Percentiles rank a stretch among this genome's conserved stretches.
phyloP scores from a whole-genome alignment of 1,140 invertebrate species.

The Planococcus citri region DNA sequence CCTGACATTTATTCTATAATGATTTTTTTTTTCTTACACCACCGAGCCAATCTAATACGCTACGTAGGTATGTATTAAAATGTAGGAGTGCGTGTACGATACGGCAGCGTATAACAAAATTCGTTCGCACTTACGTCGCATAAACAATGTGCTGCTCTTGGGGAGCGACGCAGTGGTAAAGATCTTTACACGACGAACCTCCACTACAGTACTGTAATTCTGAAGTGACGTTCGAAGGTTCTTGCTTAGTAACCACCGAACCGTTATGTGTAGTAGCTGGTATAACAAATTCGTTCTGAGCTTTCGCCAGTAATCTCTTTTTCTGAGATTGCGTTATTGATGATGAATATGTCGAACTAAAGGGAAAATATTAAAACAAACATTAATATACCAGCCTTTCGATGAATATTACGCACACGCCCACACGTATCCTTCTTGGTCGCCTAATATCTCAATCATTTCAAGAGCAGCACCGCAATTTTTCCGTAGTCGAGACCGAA shows the following conservation, averaged over 20 bases:
- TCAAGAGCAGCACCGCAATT: background rate
- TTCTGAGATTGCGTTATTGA: constrained; percentile 58
- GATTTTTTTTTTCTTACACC: too few relatives aligned
- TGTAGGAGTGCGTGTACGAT: too few relatives aligned
- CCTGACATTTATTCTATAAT: too few relatives aligned
- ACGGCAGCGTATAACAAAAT: too few relatives aligned
- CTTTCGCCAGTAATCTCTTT: constrained; percentile 72
- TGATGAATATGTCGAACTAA: constrained; percentile 10
- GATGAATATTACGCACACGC: background rate
- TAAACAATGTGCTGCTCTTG: constrained; percentile 45
- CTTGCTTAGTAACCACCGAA: constrained; percentile 37
- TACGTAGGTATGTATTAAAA: too few relatives aligned
- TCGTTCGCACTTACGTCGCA: constrained; percentile 29
- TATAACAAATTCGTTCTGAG: constrained; percentile 39
- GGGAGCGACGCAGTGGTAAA: constrained; percentile 42
- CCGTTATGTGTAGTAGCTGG: constrained; percentile 37
- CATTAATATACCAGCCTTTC: background rate
- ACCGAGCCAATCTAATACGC: too few relatives aligned
- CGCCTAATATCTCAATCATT: too few relatives aligned
- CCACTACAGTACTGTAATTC: constrained; percentile 29
- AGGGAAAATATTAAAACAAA: constrained; percentile 1
- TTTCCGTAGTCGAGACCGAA: background rate
- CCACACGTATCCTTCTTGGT: background rate
- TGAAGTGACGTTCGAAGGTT: constrained; percentile 36
- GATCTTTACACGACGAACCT: constrained; percentile 40